Conservation (phyloP, 2,113 vertebrate species). For the Lepus timidus region DNA sequence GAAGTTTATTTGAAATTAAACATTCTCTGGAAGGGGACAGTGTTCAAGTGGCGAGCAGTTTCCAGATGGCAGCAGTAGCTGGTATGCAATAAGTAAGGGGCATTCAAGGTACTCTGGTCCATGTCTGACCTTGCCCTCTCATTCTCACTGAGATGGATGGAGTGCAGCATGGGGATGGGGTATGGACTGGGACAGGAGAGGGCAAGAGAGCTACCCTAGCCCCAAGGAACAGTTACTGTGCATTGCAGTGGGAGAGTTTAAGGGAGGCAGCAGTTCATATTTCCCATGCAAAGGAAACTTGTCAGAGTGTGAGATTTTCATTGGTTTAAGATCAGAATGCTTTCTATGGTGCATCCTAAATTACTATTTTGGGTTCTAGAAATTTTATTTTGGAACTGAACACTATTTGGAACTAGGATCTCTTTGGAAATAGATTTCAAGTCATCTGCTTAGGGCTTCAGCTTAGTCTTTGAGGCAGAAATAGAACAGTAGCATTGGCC, state of each 20-base stretch:
- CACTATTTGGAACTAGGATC: background rate
- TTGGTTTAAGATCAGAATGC: constrained; percentile 16
- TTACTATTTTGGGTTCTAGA: constrained; percentile 60
- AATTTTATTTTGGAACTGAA: constrained; percentile 9
- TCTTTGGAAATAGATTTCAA: constrained; percentile 32
- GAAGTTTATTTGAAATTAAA: background rate
- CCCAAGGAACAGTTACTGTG: background rate
- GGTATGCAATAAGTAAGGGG: background rate
- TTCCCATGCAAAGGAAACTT: background rate
- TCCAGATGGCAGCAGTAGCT: background rate
- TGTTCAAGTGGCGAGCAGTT: background rate
- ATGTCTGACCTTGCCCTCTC: background rate
- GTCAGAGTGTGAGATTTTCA: background rate
- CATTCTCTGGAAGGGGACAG: background rate
- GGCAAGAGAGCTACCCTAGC: background rate
- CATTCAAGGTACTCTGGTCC: background rate
- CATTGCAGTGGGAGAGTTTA: background rate
- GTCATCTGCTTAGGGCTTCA: background rate
- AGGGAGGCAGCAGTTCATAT: background rate
- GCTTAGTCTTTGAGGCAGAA: background rate
- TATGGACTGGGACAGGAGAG: background rate
- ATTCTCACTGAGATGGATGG: rapidly evolving
- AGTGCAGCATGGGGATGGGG: rapidly evolving
- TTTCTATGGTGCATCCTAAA: constrained; percentile 56
- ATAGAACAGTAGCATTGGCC: background rate